Evolutionary conservation across 2,113 vertebrate genomes (phyloP), one percentile per base, ranked within the genome.

Genomic region (Clarias batrachus): DNA sequence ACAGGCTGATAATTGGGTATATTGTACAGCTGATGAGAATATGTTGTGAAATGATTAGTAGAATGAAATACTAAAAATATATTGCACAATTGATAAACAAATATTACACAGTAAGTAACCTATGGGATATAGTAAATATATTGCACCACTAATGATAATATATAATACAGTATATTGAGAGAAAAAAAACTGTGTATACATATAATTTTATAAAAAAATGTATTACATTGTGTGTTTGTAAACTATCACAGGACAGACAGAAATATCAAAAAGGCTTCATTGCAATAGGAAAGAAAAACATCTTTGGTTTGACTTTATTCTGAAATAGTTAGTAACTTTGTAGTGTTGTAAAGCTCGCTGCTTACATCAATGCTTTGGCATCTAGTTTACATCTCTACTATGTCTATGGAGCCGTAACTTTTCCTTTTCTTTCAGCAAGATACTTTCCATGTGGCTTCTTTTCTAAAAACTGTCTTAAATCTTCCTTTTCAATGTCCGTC

Each of bases 381-480:
- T 76, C 11, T 52, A 76, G 21, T 25, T 5, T 12, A 74, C 41
- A 5, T 25, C 14, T 33, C 14, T 33, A n/a, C 30, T 37, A 2
- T 14, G 1, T 73, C 71, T 48, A n/a, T 27, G 12, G 12, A 77
- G 41, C 52, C 56, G 13, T 77, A 77, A 77, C 48, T 77, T 48
- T 74, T 74, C 54, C 37, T 76, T 48, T 66, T 52, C 16, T 48
- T 82, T 68, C 13, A 60, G 73, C 48, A 76, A 68, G 84, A 84
- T 65, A 56, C 57, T 86, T 79, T 73, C 57, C 52, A 33, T 71
- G 27, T 23, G 21, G 63, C 60, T 41, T 74, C 37, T 85, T 84
- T 65, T 63, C 41, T n/a, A 7, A 66, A 52, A 81, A 82, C 65
- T 59, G n/a, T 27, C 12, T 54, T 56, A 19, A 78, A 78, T 57